phyloP scores from a whole-genome alignment of 2,797 vertebrate species.

The Aplochiton taeniatus region DNA sequence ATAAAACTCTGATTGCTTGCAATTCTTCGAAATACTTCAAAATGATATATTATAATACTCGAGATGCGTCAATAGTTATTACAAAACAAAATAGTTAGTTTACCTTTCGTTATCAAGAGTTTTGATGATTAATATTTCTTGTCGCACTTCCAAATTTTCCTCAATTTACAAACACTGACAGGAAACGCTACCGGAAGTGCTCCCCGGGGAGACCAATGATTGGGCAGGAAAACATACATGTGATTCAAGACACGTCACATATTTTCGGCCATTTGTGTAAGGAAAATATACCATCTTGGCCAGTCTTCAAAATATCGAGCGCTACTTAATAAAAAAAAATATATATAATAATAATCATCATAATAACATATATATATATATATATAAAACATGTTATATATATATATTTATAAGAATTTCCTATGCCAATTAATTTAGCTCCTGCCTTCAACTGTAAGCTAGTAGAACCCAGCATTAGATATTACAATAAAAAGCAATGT shows the following conservation, averaged over 20 bases:
- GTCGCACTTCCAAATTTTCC: conserved; percentile 76
- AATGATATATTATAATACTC: neutral
- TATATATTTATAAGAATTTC: no score
- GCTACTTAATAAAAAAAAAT: neutral
- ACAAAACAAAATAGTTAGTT: conserved; percentile 21
- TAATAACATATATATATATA: neutral
- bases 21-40: neutral
- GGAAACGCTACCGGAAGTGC: conserved; percentile 83
- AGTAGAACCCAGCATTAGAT: no score
- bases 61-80: neutral
- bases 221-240: conserved; percentile 53
- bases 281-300: conserved; percentile 14
- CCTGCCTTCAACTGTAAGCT: neutral
- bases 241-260: conserved; percentile 27
- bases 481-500: neutral
- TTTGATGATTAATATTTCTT: conserved; percentile 61
- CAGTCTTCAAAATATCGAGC: no score
- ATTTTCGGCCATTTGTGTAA: conserved; percentile 56
- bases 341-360: neutral
- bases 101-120: conserved; percentile 64
- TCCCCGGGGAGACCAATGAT: conserved; percentile 55
- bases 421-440: no score
- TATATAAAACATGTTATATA: conserved; percentile 13
- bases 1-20: conserved; percentile 32
- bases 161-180: conserved; percentile 87